Conservation (phyloP, 1,140 invertebrate genomes). For the Lithobius niger region DNA sequence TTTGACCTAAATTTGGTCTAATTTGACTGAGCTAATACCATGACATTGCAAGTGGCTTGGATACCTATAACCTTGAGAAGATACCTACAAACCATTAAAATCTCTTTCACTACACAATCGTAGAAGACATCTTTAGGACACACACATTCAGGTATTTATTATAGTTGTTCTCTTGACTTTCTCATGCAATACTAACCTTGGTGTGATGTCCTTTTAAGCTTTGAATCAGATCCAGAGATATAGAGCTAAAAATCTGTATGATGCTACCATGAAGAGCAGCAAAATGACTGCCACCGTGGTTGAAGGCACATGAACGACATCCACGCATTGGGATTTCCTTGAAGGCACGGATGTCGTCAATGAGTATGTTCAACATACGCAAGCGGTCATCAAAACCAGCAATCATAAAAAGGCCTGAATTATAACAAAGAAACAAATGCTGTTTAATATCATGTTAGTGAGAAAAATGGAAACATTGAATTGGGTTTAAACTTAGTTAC, state of each 20-base stretch:
- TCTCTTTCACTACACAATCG: too few relatives aligned
- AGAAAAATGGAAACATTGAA: too few relatives aligned
- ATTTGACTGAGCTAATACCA: too few relatives aligned
- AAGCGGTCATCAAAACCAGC: slow-evolving; percentile 84
- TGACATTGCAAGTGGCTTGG: too few relatives aligned
- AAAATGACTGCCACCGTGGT: slow-evolving; percentile 65
- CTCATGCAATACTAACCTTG: slow-evolving; percentile 35
- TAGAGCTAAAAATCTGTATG: slow-evolving; percentile 60
- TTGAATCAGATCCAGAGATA: slow-evolving; percentile 52
- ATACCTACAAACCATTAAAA: too few relatives aligned
- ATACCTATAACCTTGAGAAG: too few relatives aligned
- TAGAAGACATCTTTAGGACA: neutral
- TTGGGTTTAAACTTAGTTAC: too few relatives aligned
- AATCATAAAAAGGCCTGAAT: slow-evolving; percentile 61
- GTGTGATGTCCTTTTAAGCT: slow-evolving; percentile 67
- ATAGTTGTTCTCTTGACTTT: neutral
- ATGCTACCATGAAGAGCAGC: slow-evolving; percentile 61
- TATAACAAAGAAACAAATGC: slow-evolving; percentile 29
- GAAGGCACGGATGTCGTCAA: slow-evolving; percentile 67
- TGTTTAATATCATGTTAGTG: neutral
- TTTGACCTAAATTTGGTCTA: too few relatives aligned
- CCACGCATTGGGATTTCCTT: slow-evolving; percentile 58
- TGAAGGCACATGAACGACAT: slow-evolving; percentile 55
- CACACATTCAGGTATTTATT: neutral
- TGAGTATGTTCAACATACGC: slow-evolving; percentile 65